phyloP scores from a whole-genome alignment of 2,797 vertebrate genomes.

The Crossoptilon crossoptilon region DNA sequence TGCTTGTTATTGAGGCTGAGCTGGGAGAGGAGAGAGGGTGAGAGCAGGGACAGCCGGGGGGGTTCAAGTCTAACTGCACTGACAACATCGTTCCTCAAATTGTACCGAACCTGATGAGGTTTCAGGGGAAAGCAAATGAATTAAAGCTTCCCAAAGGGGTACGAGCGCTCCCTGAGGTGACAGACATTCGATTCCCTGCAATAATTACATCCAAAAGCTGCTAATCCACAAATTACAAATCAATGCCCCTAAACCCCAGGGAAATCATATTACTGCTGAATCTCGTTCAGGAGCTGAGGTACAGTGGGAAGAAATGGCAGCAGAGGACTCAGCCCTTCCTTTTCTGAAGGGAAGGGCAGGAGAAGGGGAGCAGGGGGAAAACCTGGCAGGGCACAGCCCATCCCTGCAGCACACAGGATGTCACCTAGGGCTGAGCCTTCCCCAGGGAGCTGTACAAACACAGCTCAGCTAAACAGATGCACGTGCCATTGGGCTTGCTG shows the following conservation, averaged over 20 bases:
- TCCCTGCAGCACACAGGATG: neutral
- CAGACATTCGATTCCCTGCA: constrained; percentile 54
- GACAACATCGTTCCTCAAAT: neutral
- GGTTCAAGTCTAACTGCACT: neutral
- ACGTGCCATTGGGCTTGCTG: neutral
- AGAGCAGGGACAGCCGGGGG: neutral
- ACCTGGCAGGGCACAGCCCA: neutral
- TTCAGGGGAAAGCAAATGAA: constrained; percentile 40
- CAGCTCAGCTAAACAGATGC: neutral
- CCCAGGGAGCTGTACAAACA: neutral
- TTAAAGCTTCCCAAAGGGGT: constrained; percentile 32
- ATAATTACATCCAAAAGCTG: constrained; percentile 66
- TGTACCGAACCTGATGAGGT: constrained; percentile 16
- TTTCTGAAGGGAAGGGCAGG: neutral
- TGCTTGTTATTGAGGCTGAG: constrained; percentile 95
- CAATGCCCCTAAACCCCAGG: constrained; percentile 36
- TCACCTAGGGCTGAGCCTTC: neutral
- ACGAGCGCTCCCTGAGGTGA: neutral
- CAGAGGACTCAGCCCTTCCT: neutral
- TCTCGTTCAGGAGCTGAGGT: neutral
- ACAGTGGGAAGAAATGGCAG: neutral
- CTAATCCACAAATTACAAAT: constrained; percentile 72
- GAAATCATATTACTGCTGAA: constrained; percentile 58
- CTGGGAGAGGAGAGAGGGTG: constrained; percentile 73
- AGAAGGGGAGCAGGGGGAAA: neutral